These are phyloP conservation scores for Stenodera caucasica DNA, from an alignment of 2,888 invertebrate genomes.

Conservation along the genomic window DNA sequence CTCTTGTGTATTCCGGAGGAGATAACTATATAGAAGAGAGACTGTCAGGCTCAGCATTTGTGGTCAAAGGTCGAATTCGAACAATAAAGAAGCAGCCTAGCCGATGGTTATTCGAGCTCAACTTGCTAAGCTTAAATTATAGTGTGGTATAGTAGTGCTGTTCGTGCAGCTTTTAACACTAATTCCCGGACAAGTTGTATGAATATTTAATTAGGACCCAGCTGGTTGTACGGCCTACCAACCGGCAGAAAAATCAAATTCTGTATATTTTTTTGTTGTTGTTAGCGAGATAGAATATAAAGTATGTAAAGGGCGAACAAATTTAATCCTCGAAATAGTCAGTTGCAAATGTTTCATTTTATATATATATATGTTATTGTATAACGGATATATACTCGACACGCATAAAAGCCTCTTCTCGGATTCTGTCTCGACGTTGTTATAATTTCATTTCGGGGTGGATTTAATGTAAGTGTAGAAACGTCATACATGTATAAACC, in stretches of 20 bases:
- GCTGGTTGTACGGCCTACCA: too few species aligned
- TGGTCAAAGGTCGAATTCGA: conserved; percentile 47
- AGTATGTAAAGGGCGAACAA: background rate
- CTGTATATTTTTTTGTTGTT: too few species aligned
- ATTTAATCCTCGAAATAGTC: background rate
- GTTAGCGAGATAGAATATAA: too few species aligned
- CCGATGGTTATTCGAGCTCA: conserved; percentile 45
- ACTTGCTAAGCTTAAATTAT: conserved; percentile 51
- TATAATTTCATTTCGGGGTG: conserved; percentile 1
- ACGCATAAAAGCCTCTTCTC: background rate
- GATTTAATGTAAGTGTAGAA: background rate
- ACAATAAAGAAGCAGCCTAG: conserved; percentile 50
- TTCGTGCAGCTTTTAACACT: conserved; percentile 27
- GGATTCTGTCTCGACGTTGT: background rate
- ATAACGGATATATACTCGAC: background rate
- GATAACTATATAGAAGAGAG: conserved; percentile 8
- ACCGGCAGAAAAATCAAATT: too few species aligned
- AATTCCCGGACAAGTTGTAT: conserved; percentile 21
- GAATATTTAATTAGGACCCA: conserved; percentile 21
- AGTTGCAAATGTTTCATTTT: background rate
- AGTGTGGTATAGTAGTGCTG: conserved; percentile 34
- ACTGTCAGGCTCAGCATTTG: conserved; percentile 46
- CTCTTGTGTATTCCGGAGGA: conserved; percentile 21
- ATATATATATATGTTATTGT: background rate
- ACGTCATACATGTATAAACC: background rate